phyloP scores from a whole-genome alignment of 1,140 invertebrate species.

The Trinorchestia longiramus region DNA sequence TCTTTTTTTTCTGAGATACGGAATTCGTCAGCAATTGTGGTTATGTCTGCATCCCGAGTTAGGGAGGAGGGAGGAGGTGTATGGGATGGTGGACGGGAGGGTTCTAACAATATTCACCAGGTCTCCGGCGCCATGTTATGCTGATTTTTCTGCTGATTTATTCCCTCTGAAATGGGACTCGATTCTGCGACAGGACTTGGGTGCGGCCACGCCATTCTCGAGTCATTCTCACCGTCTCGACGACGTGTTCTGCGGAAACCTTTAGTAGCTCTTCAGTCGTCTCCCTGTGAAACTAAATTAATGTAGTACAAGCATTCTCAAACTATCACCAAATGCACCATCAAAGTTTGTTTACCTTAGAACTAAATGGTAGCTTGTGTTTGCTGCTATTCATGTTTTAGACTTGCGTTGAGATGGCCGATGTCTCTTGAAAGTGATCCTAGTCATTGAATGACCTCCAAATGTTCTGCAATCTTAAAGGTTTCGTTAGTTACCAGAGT shows the following conservation, averaged over 20 bases:
- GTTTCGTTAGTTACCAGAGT: not conserved
- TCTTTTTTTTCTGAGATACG: not conserved
- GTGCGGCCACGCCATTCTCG: not conserved
- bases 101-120: not conserved
- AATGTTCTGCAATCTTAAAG: not conserved
- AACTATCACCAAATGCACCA: too few species aligned
- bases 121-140: conserved; percentile 32
- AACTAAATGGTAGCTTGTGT: too few species aligned
- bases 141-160: conserved; percentile 36
- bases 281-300: too few species aligned
- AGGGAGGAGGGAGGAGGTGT: not conserved
- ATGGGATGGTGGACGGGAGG: too few species aligned
- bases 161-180: conserved; percentile 11
- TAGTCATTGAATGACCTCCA: not conserved
- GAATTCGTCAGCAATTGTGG: conserved; percentile 6
- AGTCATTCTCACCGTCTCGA: not conserved
- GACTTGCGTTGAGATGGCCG: not conserved
- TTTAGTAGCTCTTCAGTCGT: not conserved
- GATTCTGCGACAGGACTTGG: not conserved
- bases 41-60: not conserved
- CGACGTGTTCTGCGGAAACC: not conserved
- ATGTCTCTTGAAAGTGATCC: not conserved
- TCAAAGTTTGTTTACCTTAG: too few species aligned
- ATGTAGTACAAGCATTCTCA: too few species aligned
- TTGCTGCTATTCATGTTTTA: not conserved